Evolutionary conservation across 30 jellyfish, hydroid and myxozoan genomes (phyloP).

Genomic region (Aurelia sp.): DNA sequence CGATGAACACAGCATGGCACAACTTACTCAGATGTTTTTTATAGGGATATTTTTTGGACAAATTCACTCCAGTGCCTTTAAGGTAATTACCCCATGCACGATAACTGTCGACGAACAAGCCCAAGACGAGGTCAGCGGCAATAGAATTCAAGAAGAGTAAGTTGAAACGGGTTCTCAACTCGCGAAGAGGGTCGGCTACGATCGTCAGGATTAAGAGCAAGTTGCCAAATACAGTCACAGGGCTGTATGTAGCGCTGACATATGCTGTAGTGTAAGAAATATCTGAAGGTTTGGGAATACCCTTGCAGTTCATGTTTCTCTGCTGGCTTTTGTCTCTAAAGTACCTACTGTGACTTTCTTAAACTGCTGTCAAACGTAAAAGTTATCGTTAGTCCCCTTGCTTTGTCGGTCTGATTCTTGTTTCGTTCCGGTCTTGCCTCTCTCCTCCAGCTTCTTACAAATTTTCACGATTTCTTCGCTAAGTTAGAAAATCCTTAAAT

Average conservation of each 20-base stretch:
- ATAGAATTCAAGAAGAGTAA: slow-evolving; percentile 5
- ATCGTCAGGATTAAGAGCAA: slow-evolving; percentile 15
- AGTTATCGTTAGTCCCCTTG: too few species aligned
- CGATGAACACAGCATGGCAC: slow-evolving; percentile 33
- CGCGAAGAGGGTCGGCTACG: slow-evolving; percentile 22
- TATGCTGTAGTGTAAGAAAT: background rate
- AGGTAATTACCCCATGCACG: slow-evolving; percentile 54
- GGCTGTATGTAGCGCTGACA: slow-evolving; percentile 14
- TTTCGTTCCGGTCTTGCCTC: too few species aligned
- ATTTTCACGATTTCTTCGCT: too few species aligned
- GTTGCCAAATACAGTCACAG: slow-evolving; percentile 37
- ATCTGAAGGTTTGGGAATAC: slow-evolving; percentile 20
- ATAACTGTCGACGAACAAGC: slow-evolving; percentile 27
- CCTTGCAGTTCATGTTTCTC: slow-evolving; percentile 44
- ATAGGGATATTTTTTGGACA: slow-evolving; percentile 18
- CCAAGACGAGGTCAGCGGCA: slow-evolving; percentile 19
- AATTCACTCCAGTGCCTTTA: background rate
- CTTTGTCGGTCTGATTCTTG: too few species aligned
- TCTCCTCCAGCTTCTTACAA: too few species aligned
- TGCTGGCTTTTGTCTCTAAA: too few species aligned
- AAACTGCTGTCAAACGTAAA: too few species aligned
- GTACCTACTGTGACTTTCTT: too few species aligned
- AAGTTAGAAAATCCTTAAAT: too few species aligned
- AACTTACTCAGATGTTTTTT: background rate
- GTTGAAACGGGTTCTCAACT: slow-evolving; percentile 34